Evolutionary conservation across 2,797 vertebrate genomes (phyloP).

Genomic region (Harpagifer antarcticus): DNA sequence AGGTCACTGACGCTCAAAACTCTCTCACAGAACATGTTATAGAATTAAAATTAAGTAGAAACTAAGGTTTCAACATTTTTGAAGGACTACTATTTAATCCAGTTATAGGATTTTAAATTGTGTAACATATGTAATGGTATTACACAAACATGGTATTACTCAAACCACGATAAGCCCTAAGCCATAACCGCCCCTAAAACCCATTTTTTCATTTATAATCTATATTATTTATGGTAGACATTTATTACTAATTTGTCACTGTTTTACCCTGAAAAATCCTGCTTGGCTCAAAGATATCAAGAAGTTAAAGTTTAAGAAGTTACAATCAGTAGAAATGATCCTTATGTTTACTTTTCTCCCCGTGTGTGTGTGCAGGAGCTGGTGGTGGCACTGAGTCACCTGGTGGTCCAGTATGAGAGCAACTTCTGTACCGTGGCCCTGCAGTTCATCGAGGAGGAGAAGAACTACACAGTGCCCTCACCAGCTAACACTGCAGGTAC

Average conservation of each 20-base stretch:
- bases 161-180: too few species aligned
- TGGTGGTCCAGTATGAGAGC: slow-evolving; percentile 97
- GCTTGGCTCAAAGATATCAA: not conserved
- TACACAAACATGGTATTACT: too few species aligned
- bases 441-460: slow-evolving; percentile 98
- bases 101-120: too few species aligned
- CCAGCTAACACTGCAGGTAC: slow-evolving; percentile 91
- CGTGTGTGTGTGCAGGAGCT: slow-evolving; percentile 87
- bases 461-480: slow-evolving; percentile 93
- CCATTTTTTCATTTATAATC: too few species aligned
- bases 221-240: too few species aligned
- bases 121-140: too few species aligned
- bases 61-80: not conserved
- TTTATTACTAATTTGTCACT: not conserved
- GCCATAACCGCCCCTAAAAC: too few species aligned
- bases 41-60: not conserved
- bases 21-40: not conserved
- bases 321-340: not conserved
- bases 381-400: slow-evolving; percentile 96
- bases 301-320: not conserved
- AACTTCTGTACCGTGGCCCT: slow-evolving; percentile 98
- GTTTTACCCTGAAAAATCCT: not conserved
- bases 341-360: not conserved
- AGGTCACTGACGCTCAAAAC: slow-evolving; percentile 82
- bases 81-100: too few species aligned